Base-by-base conservation (phyloP, 2,888 invertebrate species). In the Drosophila acutilabella region DNA sequence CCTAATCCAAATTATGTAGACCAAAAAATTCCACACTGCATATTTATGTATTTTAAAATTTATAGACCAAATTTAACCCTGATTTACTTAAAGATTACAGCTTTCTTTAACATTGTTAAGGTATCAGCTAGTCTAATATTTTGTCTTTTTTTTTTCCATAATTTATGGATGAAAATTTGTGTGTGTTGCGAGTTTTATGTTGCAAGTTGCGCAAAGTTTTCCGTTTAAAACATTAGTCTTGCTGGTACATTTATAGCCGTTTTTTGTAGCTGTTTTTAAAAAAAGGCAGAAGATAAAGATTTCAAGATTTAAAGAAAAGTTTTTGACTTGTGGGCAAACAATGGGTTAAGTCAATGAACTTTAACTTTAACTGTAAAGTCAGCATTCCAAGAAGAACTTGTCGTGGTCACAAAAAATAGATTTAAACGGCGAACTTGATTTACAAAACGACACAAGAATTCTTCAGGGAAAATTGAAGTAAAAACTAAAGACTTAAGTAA, bases 121-220 rank as follows among this genome's bases (percentile, higher is more conserved):
- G 52, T 47, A 47, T 57, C 38, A 23, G 2, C 5, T 26, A 47
- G 45, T 57, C n/a, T 33, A 23, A 14, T n/a, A 30, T 5, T 16
- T n/a, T 14, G 13, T 38, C 16, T 14, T n/a, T 62, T 26, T 8
- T 8, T 36, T 65, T 58, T 45, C 38, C 6, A 7, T 64, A 70
- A 73, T 66, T 74, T 66, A 73, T 77, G 78, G 23, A 59, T 70
- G 45, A 58, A 58, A 11, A 54, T 64, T 66, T 48, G 7, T 23
- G 40, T 65, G 68, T 59, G 30, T 51, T 47, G 16, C n/a, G 50
- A 36, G 18, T 56, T 61, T 57, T 64, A 47, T 59, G 71, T 67
- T 66, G 54, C 71, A 62, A 60, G 66, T 74, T 71, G 77, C 65
- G 77, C 75, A 78, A 76, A 47, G 71, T 23, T 52, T 45, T 52